These are phyloP conservation scores for Plectus sambesii DNA, from an alignment of 1,140 invertebrate genomes.

Conservation along the genomic window DNA sequence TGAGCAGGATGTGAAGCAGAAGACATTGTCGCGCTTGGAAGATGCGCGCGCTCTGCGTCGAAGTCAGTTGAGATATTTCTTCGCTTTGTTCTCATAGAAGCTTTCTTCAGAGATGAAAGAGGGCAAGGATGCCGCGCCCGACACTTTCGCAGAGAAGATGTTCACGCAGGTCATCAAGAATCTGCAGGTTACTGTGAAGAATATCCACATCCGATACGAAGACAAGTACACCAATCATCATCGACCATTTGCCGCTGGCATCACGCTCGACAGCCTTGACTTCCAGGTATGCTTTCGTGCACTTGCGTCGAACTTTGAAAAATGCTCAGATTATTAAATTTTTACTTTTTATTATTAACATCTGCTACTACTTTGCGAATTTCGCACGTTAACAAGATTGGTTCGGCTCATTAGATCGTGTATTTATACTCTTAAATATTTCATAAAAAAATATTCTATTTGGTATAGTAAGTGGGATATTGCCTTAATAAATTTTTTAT, in stretches of 20 bases:
- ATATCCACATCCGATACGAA: constrained; percentile 91
- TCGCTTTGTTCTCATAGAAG: constrained; percentile 55
- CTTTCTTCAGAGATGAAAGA: constrained; percentile 46
- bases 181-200: constrained; percentile 80
- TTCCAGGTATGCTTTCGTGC: constrained; percentile 49
- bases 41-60: constrained; percentile 67
- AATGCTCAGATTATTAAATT: too few relatives aligned
- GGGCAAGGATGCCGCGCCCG: constrained; percentile 57
- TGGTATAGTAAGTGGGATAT: too few relatives aligned
- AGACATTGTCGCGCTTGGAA: constrained; percentile 57
- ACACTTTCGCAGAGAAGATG: constrained; percentile 87
- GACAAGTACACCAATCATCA: constrained; percentile 67
- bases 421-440: too few relatives aligned
- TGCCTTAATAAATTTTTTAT: too few relatives aligned
- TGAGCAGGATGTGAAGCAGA: constrained; percentile 66
- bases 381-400: too few relatives aligned
- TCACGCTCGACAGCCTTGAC: constrained; percentile 57
- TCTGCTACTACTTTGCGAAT: too few relatives aligned
- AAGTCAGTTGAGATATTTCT: too few relatives aligned
- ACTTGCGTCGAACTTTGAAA: too few relatives aligned
- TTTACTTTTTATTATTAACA: too few relatives aligned
- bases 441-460: too few relatives aligned
- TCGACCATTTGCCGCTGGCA: constrained; percentile 73
- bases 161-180: constrained; percentile 91
- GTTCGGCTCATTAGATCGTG: too few relatives aligned